A percentile compares a stretch with the other conserved stretches of the same genome.
Conservation (phyloP, 2,797 vertebrate genomes). For the Apogon talboti region DNA sequence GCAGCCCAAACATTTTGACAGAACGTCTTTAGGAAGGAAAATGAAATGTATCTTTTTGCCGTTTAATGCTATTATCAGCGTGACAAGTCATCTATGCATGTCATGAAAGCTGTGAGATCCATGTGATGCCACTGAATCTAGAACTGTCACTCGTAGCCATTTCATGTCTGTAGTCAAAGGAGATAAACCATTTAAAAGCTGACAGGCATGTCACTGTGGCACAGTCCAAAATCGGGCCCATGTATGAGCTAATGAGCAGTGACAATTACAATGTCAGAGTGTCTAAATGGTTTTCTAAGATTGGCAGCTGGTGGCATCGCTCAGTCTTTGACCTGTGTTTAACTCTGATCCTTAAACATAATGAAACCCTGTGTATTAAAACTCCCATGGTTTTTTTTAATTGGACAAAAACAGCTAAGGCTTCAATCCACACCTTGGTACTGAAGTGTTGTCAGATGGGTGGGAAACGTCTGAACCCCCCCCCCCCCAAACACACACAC, state of each 20-base stretch:
- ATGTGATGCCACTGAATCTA: constrained; percentile 20
- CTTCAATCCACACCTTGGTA: too few relatives aligned
- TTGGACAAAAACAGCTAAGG: neutral
- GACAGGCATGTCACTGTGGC: constrained; percentile 25
- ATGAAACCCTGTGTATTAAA: neutral
- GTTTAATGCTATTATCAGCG: constrained; percentile 9
- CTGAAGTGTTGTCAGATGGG: too few relatives aligned
- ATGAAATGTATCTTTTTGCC: neutral
- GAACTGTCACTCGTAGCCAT: constrained; percentile 43
- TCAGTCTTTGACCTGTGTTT: constrained; percentile 20
- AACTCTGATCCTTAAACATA: constrained; percentile 4
- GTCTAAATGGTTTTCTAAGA: constrained; percentile 4
- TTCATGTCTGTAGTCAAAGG: constrained; percentile 32
- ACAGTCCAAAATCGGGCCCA: constrained; percentile 3
- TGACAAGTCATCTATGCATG: constrained; percentile 24
- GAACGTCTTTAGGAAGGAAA: constrained; percentile 1
- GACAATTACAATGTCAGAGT: constrained; percentile 10
- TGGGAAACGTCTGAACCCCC: too few relatives aligned
- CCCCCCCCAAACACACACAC: too few relatives aligned
- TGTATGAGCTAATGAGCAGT: constrained; percentile 26
- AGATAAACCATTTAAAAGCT: constrained; percentile 50
- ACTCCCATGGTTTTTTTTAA: neutral
- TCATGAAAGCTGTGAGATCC: constrained; percentile 16
- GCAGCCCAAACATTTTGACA: neutral
- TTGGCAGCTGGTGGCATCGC: constrained; percentile 3